Evolutionary conservation across 2,888 invertebrate species (phyloP).

Genomic region (Orthosia incerta): DNA sequence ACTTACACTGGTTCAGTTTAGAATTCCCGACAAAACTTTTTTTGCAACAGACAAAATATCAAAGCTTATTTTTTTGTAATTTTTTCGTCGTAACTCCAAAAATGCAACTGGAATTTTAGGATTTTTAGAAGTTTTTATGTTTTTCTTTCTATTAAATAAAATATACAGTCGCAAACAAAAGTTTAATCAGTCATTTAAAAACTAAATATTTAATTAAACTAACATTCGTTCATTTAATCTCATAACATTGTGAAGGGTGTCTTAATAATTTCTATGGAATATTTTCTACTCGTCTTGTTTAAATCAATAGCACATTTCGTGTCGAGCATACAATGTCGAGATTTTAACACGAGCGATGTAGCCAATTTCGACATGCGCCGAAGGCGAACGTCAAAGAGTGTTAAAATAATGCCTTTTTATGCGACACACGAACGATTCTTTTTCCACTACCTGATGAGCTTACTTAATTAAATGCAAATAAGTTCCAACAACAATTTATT

Average conservation of each 20-base stretch:
- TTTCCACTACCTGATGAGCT: too few relatives aligned
- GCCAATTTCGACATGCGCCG: too few relatives aligned
- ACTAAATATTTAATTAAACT: slow-evolving; percentile 13
- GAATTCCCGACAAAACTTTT: slow-evolving; percentile 37
- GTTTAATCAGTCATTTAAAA: slow-evolving; percentile 14
- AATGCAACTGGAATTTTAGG: not conserved
- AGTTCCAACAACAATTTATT: too few relatives aligned
- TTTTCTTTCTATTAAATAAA: not conserved
- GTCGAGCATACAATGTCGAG: too few relatives aligned
- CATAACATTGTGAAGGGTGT: slow-evolving; percentile 47
- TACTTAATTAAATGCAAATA: too few relatives aligned
- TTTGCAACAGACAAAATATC: slow-evolving; percentile 26
- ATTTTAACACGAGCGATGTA: too few relatives aligned
- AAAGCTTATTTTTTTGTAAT: not conserved
- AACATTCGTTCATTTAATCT: slow-evolving; percentile 49
- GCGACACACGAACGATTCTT: too few relatives aligned
- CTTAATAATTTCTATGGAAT: slow-evolving; percentile 26
- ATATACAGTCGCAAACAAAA: slow-evolving; percentile 46
- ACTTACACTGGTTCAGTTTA: slow-evolving; percentile 22
- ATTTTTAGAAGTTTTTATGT: not conserved
- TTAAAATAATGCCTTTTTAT: too few relatives aligned
- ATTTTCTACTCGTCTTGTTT: slow-evolving; percentile 15
- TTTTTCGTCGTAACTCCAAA: not conserved
- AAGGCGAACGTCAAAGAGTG: too few relatives aligned
- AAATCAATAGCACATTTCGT: too few relatives aligned